phyloP scores from a whole-genome alignment of 2,113 vertebrate genomes.

The Pseudorhombus dupliciocellatus region DNA sequence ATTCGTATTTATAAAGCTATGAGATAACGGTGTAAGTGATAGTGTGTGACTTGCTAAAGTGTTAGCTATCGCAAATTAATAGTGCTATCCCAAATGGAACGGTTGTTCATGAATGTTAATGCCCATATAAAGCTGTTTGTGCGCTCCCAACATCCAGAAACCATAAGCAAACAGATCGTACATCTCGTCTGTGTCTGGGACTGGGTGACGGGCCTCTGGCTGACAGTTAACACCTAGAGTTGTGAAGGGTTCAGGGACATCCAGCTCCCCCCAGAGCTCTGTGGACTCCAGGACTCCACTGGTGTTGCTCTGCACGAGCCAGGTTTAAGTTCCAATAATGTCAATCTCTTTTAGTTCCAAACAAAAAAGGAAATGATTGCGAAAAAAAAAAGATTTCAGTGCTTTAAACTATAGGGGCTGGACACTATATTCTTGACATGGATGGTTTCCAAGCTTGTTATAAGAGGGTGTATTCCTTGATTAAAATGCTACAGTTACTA shows the following conservation, averaged over 20 bases:
- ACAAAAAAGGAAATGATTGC: too few species aligned
- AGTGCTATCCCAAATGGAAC: conserved; percentile 36
- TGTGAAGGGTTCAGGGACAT: conserved; percentile 24
- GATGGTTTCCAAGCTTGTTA: too few species aligned
- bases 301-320: background rate
- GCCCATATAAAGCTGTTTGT: conserved; percentile 49
- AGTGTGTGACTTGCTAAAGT: conserved; percentile 47
- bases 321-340: background rate
- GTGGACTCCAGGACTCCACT: background rate
- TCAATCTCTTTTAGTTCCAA: background rate
- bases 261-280: conserved; percentile 34
- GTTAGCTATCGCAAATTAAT: background rate
- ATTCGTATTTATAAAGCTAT: conserved; percentile 48
- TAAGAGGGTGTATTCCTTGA: conserved; percentile 12
- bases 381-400: too few species aligned
- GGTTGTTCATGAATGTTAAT: conserved; percentile 66
- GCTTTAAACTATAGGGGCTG: too few species aligned
- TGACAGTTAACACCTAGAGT: conserved; percentile 57
- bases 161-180: conserved; percentile 35
- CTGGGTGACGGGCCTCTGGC: conserved; percentile 43
- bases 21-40: conserved; percentile 49
- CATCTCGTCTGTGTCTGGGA: conserved; percentile 48
- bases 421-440: too few species aligned
- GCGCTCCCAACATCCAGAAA: conserved; percentile 44
- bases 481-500: background rate